Conservation (phyloP, 2,113 vertebrate genomes). For the Tragelaphus strepsiceros region DNA sequence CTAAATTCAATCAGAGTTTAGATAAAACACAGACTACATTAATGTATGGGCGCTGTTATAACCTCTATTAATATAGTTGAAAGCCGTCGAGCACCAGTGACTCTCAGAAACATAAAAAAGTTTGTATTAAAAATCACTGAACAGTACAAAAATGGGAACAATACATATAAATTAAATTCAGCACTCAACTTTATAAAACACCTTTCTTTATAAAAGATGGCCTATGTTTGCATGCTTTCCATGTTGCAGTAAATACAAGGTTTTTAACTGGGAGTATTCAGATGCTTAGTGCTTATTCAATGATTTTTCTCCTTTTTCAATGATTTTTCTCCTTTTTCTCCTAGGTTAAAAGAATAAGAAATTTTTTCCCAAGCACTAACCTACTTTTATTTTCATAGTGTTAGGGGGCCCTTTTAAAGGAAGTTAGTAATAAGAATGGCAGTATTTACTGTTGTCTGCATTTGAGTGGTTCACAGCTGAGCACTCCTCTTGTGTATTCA, state of each 20-base stretch:
- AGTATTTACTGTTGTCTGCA: constrained; percentile 80
- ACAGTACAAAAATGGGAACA: constrained; percentile 85
- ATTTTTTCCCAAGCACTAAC: constrained; percentile 55
- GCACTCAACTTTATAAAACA: constrained; percentile 81
- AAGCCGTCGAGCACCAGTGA: constrained; percentile 83
- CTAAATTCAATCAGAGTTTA: constrained; percentile 84
- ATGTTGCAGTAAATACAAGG: constrained; percentile 70
- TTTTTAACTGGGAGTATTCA: constrained; percentile 54
- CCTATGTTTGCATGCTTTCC: constrained; percentile 62
- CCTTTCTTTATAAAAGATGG: constrained; percentile 76
- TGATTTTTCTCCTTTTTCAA: constrained; percentile 53
- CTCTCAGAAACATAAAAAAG: constrained; percentile 87
- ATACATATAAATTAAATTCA: constrained; percentile 88
- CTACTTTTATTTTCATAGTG: constrained; percentile 67
- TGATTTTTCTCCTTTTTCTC: too few relatives aligned
- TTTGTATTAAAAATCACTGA: constrained; percentile 90
- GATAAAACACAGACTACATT: constrained; percentile 82
- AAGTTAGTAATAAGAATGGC: constrained; percentile 77
- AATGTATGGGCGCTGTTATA: constrained; percentile 83
- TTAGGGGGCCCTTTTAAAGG: constrained; percentile 62
- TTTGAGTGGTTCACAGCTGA: constrained; percentile 83
- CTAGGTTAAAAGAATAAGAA: constrained; percentile 68
- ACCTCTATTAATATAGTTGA: constrained; percentile 87
- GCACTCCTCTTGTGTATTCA: constrained; percentile 84
- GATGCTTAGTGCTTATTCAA: constrained; percentile 36